Evolutionary conservation across 2,113 vertebrate genomes (phyloP).

Genomic region (Coreoperca whiteheadi): DNA sequence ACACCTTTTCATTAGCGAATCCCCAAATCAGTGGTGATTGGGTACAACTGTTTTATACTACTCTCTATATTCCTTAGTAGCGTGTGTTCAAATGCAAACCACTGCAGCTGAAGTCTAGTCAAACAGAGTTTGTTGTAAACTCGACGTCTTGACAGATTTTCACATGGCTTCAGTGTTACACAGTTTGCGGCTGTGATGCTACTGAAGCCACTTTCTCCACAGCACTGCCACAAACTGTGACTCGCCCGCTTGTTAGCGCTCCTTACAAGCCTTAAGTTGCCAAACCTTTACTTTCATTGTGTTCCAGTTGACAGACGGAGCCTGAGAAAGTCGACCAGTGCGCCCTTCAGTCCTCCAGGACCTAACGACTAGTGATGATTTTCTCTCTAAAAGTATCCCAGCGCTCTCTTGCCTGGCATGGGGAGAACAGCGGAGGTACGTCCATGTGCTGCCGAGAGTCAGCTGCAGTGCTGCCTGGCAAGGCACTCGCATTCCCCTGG

Average conservation of each 20-base stretch:
- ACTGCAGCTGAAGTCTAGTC: not conserved
- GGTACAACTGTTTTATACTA: too few relatives aligned
- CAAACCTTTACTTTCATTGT: not conserved
- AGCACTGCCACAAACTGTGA: not conserved
- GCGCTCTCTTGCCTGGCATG: not conserved
- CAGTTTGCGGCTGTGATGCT: not conserved
- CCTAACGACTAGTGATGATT: not conserved
- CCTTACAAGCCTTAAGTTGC: not conserved
- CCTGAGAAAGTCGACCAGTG: not conserved
- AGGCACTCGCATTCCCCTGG: slow-evolving; percentile 13
- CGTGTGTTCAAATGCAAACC: not conserved
- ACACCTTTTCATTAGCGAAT: too few relatives aligned
- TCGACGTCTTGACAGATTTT: too few relatives aligned
- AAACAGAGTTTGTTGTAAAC: too few relatives aligned
- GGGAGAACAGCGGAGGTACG: slow-evolving; percentile 17
- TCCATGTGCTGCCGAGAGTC: slow-evolving; percentile 51
- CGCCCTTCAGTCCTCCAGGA: slow-evolving; percentile 41
- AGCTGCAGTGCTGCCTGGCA: slow-evolving; percentile 52
- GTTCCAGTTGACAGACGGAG: not conserved
- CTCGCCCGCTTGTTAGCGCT: not conserved
- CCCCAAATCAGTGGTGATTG: too few relatives aligned
- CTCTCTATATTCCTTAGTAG: too few relatives aligned
- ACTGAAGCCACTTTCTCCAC: slow-evolving; percentile 1
- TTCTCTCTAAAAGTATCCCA: not conserved
- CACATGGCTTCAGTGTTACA: not conserved